Evolutionary conservation across 2,113 vertebrate species (phyloP), one percentile per base, ranked within the genome.

Genomic region (Ascaphus truei): DNA sequence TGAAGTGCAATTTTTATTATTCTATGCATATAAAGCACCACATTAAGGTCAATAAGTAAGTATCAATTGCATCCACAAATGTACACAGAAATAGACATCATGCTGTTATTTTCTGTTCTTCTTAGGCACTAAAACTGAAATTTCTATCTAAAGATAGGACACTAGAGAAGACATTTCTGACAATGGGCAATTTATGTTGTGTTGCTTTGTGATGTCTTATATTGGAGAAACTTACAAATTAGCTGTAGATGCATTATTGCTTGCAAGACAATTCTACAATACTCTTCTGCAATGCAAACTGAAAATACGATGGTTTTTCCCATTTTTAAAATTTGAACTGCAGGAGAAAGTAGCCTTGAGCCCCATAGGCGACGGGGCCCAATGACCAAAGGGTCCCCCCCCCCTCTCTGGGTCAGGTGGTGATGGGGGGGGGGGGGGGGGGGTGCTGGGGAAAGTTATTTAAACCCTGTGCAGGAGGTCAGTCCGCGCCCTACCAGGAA

Each of bases 1-100:
- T 50, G 48, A 69, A 69, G 67, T 60, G 67, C 57, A 61, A 52
- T 60, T 52, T 61, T 69, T 69, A 69, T 51, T 59, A 69, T 61
- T 69, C 57, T 52, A 69, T 69, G 67, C 56, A 69, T 69, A 69
- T 69, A 69, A 69, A 69, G 67, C 56, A 69, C 67, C 45, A 8
- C 30, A 69, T 69, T 69, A 69, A 61, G 66, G 67, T 61, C 56
- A 69, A 69, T 69, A 60, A 69, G 57, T 51, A 58, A 52, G 57
- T 61, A 61, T 61, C 56, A 69, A 51, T 52, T 51, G 67, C 67
- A 52, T 69, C 57, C 33, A 60, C 33, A 22, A 51, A 52, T 51
- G 25, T 52, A 61, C 25, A 39, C 23, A 61, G 57, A 69, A 45
- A 60, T 39, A 69, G 67, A 60, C 31, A 69, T 59, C 56, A 48